phyloP scores from a whole-genome alignment of 2,113 vertebrate species.

The Jacana jacana region DNA sequence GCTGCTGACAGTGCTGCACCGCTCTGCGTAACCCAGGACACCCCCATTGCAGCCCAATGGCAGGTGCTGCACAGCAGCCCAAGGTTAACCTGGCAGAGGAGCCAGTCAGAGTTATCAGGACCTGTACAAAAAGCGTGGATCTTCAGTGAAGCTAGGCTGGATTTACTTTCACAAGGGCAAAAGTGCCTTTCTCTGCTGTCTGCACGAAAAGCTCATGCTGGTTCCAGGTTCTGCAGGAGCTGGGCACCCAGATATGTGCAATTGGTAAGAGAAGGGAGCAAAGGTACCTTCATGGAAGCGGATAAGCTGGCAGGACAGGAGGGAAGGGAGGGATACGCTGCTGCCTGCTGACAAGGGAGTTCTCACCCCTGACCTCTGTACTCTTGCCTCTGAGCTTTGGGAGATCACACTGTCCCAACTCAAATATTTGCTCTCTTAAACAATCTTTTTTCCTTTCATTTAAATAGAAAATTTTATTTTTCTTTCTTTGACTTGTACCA shows the following conservation, averaged over 20 bases:
- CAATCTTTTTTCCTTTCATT: slow-evolving; percentile 3
- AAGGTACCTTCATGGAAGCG: neutral
- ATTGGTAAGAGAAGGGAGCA: neutral
- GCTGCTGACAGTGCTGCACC: neutral
- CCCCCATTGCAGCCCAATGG: neutral
- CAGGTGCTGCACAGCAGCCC: neutral
- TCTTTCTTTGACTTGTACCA: neutral
- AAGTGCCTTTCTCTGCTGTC: neutral
- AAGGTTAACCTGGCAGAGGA: neutral
- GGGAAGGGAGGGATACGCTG: neutral
- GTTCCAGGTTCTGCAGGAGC: neutral
- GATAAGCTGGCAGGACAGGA: neutral
- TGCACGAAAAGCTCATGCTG: neutral
- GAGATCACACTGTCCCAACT: neutral
- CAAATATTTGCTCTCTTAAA: slow-evolving; percentile 50
- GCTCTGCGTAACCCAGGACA: neutral
- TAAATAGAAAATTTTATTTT: neutral
- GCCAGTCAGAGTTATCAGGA: neutral
- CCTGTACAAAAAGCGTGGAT: accelerated
- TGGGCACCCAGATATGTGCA: neutral
- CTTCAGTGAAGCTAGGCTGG: neutral
- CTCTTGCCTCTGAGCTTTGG: neutral
- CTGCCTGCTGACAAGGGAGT: slow-evolving; percentile 6
- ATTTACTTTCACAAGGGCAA: neutral
- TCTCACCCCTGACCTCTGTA: slow-evolving; percentile 38